A percentile compares a stretch with the other conserved stretches of the same genome.
Conservation (phyloP, 2,888 invertebrate species). For the Lagria hirta region DNA sequence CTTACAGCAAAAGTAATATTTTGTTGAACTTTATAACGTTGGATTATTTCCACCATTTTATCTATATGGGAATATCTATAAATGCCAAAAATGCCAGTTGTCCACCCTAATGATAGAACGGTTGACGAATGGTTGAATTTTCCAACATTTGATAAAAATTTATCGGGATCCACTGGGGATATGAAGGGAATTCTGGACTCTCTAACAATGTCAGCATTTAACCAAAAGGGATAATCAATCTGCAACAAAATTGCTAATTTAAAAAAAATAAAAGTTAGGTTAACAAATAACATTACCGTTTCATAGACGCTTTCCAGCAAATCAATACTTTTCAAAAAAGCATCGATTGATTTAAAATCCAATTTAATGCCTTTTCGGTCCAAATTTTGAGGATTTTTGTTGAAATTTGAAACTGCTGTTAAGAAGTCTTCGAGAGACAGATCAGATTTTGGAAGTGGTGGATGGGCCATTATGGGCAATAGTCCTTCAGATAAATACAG, state of each 20-base stretch:
- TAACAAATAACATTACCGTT: constrained; percentile 53
- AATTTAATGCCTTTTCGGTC: constrained; percentile 76
- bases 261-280: too few species aligned
- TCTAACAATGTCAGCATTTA: constrained; percentile 82
- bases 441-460: constrained; percentile 72
- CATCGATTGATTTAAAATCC: constrained; percentile 82
- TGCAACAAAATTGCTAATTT: constrained; percentile 46
- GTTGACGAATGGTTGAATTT: constrained; percentile 63
- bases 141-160: constrained; percentile 63
- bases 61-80: constrained; percentile 70
- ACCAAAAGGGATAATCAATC: constrained; percentile 75
- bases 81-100: constrained; percentile 59
- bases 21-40: constrained; percentile 61
- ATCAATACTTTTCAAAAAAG: constrained; percentile 62
- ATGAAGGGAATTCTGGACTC: constrained; percentile 69
- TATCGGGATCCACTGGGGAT: constrained; percentile 63
- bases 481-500: constrained; percentile 55
- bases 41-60: constrained; percentile 66
- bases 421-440: constrained; percentile 75
- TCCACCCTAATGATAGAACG: constrained; percentile 86
- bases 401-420: constrained; percentile 52
- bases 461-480: constrained; percentile 84
- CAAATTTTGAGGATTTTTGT: constrained; percentile 56
- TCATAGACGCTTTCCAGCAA: constrained; percentile 51
- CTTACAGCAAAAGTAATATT: constrained; percentile 80